Base-by-base conservation (phyloP, 2,888 invertebrate species). In the Phania funesta region DNA sequence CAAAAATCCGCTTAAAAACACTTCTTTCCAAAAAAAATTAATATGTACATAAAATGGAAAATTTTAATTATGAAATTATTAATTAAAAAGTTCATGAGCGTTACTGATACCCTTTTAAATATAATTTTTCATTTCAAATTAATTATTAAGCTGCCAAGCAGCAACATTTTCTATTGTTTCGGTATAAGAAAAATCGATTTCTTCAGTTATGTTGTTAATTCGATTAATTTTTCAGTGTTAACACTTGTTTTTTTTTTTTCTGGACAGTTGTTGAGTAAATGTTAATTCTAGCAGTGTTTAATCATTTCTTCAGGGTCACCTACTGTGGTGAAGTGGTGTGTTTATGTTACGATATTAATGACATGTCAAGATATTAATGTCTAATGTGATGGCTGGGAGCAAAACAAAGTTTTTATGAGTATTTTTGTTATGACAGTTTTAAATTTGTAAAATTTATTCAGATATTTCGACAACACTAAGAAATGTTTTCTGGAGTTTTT, bases 61-160 rank as follows among this genome's bases (percentile, higher is more conserved):
- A 38, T 16, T 29, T 48, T 38, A 41, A 50, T 48, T 35, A 38
- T 38, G 20, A 29, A 52, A 54, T 41, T 26, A 54, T 54, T 68
- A 68, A 54, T 41, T 56, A 44, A 32, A 74, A 64, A 54, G 16
- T 64, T 64, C 64, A 74, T 44, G 64, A 54, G 64, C 74, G 54
- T 74, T 54, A 64, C 73, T 73, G 62, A 62, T 73, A 52, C 52
- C 26, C 13, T 48, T 35, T 62, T 48, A 13, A 48, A 13, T 38
- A 62, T 32, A 41, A 52, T 62, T 44, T 73, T 62, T 52, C 50
- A 62, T 62, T 22, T 62, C 13, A 24, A 71, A 71, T 56, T 32
- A 29, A 41, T 46, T 3, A n/a, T 46, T 48, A 6, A 11, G 20
- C 2, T 18, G 32, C 22, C 48, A 24, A 29, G 13, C 20, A 24